Percentiles rank a stretch among this genome's conserved stretches.
Evolutionary conservation across 2,113 vertebrate species (phyloP).

Genomic region (Corvus hawaiiensis): DNA sequence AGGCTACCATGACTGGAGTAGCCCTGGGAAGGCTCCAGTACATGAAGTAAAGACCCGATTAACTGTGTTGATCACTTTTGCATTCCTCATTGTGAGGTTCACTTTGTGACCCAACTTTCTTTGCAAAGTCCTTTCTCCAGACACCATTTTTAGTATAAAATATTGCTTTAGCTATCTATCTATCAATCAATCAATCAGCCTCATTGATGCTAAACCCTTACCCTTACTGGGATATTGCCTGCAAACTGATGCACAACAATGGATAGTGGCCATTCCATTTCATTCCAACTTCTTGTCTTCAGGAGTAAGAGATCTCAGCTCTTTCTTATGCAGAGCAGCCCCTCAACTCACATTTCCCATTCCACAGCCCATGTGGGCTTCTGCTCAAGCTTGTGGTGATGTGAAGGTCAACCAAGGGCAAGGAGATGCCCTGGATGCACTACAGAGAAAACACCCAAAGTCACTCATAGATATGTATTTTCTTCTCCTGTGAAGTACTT

Average conservation of each 20-base stretch:
- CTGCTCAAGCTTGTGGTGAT: background rate
- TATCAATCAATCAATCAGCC: background rate
- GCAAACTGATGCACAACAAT: rapidly evolving
- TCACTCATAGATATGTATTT: background rate
- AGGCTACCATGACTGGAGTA: background rate
- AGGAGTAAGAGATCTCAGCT: background rate
- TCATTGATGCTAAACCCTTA: background rate
- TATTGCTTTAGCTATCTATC: background rate
- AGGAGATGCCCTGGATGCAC: background rate
- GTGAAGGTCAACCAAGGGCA: background rate
- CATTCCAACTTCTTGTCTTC: background rate
- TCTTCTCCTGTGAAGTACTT: background rate
- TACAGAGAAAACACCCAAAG: background rate
- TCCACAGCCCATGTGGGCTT: background rate
- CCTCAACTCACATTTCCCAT: background rate
- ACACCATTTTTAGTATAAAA: background rate
- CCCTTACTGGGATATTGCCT: background rate
- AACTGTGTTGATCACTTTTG: background rate
- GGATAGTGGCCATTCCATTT: background rate
- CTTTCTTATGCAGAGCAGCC: background rate
- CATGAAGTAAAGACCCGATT: rapidly evolving
- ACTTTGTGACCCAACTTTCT: background rate
- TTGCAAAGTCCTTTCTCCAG: background rate
- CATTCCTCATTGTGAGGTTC: background rate
- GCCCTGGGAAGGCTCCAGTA: background rate